Evolutionary conservation across 1,140 invertebrate species (phyloP).

Genomic region (Scylla paramamosain): DNA sequence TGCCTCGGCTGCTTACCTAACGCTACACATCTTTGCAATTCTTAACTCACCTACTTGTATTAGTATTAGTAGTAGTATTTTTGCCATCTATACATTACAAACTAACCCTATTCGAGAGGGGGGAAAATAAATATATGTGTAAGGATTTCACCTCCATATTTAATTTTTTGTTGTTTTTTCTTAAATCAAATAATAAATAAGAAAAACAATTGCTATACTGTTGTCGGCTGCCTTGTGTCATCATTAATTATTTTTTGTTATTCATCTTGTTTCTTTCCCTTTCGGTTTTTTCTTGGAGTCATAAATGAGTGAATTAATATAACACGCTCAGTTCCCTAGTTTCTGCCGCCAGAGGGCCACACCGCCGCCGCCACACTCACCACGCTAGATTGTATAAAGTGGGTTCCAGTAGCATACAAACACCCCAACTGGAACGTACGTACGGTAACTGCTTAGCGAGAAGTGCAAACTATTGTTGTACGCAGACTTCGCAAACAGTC

Average conservation of each 20-base stretch:
- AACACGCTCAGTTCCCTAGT: neutral
- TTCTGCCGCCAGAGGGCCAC: neutral
- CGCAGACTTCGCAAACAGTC: too few species aligned
- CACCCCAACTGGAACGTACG: too few species aligned
- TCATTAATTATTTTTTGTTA: neutral
- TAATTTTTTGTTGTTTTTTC: too few species aligned
- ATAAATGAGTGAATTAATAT: neutral
- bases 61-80: neutral
- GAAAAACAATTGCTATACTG: neutral
- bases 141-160: neutral
- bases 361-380: neutral
- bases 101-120: conserved; percentile 10
- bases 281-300: neutral
- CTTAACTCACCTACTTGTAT: neutral
- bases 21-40: conserved; percentile 8
- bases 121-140: conserved; percentile 1
- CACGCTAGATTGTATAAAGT: neutral
- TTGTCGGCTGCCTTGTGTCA: neutral
- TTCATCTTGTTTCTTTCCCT: neutral
- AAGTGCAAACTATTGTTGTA: too few species aligned
- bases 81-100: conserved; percentile 24
- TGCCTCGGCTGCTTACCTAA: neutral
- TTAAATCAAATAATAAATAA: neutral
- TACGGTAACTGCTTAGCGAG: too few species aligned
- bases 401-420: too few species aligned